phyloP scores from a whole-genome alignment of 1,140 invertebrate species.

The Centruroides vittatus region DNA sequence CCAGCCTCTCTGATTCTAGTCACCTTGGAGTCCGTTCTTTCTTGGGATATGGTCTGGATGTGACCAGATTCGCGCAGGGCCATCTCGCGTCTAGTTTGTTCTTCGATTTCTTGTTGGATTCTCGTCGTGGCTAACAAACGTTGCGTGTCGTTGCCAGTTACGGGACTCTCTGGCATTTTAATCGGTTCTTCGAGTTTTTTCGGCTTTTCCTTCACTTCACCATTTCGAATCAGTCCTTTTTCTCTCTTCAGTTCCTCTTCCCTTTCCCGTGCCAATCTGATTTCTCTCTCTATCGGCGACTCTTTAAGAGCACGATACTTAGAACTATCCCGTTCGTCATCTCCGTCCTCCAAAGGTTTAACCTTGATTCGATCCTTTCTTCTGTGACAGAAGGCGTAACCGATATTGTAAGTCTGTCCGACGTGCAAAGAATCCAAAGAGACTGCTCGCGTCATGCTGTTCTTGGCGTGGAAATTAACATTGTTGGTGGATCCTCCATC shows the following conservation, averaged over 20 bases:
- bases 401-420: too few relatives aligned
- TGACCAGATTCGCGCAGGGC: constrained; percentile 27
- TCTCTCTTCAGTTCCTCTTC: constrained; percentile 36
- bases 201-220: constrained; percentile 26
- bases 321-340: too few relatives aligned
- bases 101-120: constrained; percentile 33
- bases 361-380: too few relatives aligned
- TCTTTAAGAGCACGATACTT: constrained; percentile 24
- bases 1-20: too few relatives aligned
- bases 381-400: too few relatives aligned
- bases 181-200: background rate
- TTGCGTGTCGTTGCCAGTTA: constrained; percentile 24
- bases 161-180: constrained; percentile 9
- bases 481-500: too few relatives aligned
- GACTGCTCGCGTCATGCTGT: too few relatives aligned
- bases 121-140: constrained; percentile 23
- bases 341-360: too few relatives aligned
- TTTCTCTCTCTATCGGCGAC: constrained; percentile 42
- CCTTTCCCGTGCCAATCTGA: constrained; percentile 35
- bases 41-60: constrained; percentile 30
- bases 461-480: too few relatives aligned
- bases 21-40: constrained; percentile 5
- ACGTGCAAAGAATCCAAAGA: too few relatives aligned
- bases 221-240: constrained; percentile 22
- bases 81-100: constrained; percentile 29